Evolutionary conservation across 2,797 vertebrate species (phyloP).

Genomic region (Crax fasciolata): DNA sequence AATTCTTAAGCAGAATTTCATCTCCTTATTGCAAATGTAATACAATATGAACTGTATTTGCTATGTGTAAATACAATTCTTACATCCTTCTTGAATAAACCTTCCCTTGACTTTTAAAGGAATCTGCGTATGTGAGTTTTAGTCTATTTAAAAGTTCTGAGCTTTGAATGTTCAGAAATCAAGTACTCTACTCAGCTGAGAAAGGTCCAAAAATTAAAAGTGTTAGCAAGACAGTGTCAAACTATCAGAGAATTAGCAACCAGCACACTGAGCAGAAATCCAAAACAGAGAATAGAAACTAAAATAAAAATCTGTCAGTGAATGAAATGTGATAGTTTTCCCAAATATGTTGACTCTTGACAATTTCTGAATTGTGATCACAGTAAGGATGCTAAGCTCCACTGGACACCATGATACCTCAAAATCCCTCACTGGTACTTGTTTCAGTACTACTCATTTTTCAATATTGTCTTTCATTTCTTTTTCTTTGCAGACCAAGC

Average conservation of each 20-base stretch:
- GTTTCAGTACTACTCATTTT: not conserved
- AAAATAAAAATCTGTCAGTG: conserved; percentile 40
- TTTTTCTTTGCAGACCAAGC: conserved; percentile 3
- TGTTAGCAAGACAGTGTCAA: conserved; percentile 5
- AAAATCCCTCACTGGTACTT: not conserved
- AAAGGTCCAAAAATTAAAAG: conserved; percentile 23
- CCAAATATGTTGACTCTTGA: not conserved
- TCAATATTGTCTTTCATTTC: not conserved
- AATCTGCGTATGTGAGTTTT: conserved; percentile 12
- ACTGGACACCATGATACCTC: not conserved
- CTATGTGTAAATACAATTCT: conserved; percentile 8
- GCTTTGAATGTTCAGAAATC: conserved; percentile 34
- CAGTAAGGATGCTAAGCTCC: not conserved
- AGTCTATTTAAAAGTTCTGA: not conserved
- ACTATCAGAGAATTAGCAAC: conserved; percentile 42
- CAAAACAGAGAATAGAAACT: conserved; percentile 27
- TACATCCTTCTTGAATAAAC: conserved; percentile 5
- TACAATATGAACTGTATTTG: not conserved
- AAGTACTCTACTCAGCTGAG: not conserved
- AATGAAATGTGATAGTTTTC: conserved; percentile 18
- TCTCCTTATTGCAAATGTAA: conserved; percentile 1
- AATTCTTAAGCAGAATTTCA: conserved; percentile 19
- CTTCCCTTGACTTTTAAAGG: conserved; percentile 20
- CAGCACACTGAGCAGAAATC: conserved; percentile 40
- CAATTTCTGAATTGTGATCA: conserved; percentile 7